phyloP scores from a whole-genome alignment of 2,888 invertebrate species.

The Toxonevra muliebris region DNA sequence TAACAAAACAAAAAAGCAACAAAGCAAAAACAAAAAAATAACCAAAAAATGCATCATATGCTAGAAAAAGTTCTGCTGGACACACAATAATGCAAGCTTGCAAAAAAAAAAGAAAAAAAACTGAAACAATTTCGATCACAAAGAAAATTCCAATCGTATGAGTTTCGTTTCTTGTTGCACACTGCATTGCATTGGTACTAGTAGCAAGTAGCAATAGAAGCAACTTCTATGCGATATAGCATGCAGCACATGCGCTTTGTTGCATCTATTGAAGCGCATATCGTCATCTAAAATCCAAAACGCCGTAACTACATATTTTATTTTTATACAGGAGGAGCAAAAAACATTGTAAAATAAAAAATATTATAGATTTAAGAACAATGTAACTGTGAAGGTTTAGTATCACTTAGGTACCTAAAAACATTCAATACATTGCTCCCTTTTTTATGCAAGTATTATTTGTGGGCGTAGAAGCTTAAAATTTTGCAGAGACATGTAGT shows the following conservation, averaged over 20 bases:
- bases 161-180: not conserved
- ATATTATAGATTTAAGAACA: no score
- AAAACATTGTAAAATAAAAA: no score
- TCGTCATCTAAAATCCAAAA: no score
- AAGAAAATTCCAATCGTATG: constrained; percentile 19
- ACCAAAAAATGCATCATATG: not conserved
- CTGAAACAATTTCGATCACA: constrained; percentile 13
- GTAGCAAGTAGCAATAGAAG: not conserved
- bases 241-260: not conserved
- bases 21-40: not conserved
- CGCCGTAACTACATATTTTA: no score
- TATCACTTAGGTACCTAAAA: no score
- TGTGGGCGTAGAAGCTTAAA: no score
- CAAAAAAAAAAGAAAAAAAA: not conserved
- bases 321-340: no score
- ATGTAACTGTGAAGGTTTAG: no score
- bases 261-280: no score
- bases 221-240: not conserved
- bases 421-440: no score
- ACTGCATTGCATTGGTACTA: not conserved
- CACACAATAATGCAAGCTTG: not conserved
- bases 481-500: no score
- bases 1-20: not conserved
- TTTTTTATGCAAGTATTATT: no score
- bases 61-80: not conserved